Evolutionary conservation across 2,113 vertebrate genomes (phyloP), one percentile per base, ranked within the genome.

Genomic region (Solea senegalensis): DNA sequence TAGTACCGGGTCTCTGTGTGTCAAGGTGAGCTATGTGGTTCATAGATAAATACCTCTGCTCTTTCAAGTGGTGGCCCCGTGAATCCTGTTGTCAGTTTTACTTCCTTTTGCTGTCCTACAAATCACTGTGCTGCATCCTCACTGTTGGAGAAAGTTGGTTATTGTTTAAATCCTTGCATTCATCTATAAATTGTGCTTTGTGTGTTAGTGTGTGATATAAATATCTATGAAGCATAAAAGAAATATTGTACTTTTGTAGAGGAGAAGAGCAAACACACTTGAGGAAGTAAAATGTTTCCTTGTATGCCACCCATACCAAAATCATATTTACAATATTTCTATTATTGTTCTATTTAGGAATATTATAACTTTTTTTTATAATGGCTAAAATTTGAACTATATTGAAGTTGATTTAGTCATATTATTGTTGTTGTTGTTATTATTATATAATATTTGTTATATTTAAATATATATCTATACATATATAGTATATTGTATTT

Each of bases 41-140:
- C 0, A 57, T 16, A 2, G 6, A 27, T 28, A 44, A 81, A 76
- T 78, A 79, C 62, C 62, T 75, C 28, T 15, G 9, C 15, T 4
- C 9, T 74, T 10, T 73, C 16, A 64, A 52, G 6, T 68, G 39
- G n/a, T 13, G 21, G 21, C 9, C 14, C 21, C 45, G 3, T 44
- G 71, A 8, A 50, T 60, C 21, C 56, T 46, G 54, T 51, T 45
- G 58, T 66, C 55, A 60, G 8, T 44, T 51, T 27, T 64, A 10
- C 40, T 56, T 65, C n/a, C 52, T 59, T 46, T 46, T 65, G 39
- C n/a, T 41, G 14, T 12, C 15, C 55, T 39, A 40, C 9, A 69
- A 49, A 45, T 69, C 26, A n/a, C 54, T 16, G 49, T 16, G 46
- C 1, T 70, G 1, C 39, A 7, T 69, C 46, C 44, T 9, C 40